Conservation (phyloP, 2,797 vertebrate genomes). For the Gadopsis bispinosus region DNA sequence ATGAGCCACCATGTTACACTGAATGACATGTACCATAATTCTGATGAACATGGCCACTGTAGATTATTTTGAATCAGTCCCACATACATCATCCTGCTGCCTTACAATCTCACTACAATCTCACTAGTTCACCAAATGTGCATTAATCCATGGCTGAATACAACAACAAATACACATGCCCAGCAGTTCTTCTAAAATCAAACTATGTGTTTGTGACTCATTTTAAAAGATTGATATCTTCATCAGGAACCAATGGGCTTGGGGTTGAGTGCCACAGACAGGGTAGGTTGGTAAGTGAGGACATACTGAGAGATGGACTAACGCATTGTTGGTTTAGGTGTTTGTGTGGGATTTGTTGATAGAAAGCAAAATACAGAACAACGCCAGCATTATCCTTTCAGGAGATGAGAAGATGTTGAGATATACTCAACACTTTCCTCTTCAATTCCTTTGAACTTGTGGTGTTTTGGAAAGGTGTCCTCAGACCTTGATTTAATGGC, state of each 20-base stretch:
- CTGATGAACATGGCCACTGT: not conserved
- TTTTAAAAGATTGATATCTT: not conserved
- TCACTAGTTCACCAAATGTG: not conserved
- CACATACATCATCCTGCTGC: not conserved
- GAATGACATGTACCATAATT: not conserved
- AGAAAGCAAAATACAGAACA: not conserved
- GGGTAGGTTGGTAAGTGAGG: not conserved
- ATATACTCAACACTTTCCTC: not conserved
- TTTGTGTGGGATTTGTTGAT: not conserved
- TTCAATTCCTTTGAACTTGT: constrained; percentile 22
- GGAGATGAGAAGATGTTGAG: not conserved
- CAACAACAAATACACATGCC: not conserved
- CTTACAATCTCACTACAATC: not conserved
- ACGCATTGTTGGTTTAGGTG: not conserved
- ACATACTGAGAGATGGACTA: not conserved
- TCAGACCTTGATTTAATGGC: constrained; percentile 46
- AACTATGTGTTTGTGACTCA: not conserved
- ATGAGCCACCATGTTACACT: not conserved
- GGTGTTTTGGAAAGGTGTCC: constrained; percentile 47
- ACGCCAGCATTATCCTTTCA: not conserved
- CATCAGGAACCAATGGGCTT: not conserved
- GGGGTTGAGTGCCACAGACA: not conserved
- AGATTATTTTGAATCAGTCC: not conserved
- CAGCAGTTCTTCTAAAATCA: not conserved
- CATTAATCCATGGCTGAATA: not conserved